phyloP scores from a whole-genome alignment of 2,113 vertebrate genomes.

The Hypocryptadius cinnamomeus region DNA sequence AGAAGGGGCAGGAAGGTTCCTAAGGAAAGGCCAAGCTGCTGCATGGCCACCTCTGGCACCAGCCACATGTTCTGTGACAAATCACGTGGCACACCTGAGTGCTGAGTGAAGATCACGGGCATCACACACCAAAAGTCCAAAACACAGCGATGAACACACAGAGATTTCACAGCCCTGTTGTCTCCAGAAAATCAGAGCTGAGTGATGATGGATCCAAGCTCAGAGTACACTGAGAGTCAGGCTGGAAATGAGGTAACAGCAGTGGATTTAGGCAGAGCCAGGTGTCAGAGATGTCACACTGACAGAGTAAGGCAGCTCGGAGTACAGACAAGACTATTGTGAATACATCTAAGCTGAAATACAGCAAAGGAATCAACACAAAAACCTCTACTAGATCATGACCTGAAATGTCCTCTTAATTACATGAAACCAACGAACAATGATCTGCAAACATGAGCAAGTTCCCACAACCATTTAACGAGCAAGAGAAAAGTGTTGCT shows the following conservation, averaged over 20 bases:
- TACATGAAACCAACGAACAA: not conserved
- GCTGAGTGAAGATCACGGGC: accelerated
- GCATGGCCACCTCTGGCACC: not conserved
- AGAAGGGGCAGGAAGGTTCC: not conserved
- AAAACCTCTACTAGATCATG: not conserved
- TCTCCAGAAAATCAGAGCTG: not conserved
- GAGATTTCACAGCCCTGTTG: not conserved
- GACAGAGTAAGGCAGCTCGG: not conserved
- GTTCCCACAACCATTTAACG: not conserved
- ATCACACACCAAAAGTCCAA: not conserved
- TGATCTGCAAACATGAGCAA: not conserved
- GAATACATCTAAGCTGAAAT: accelerated
- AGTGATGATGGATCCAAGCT: not conserved
- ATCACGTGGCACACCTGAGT: accelerated
- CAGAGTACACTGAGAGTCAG: not conserved
- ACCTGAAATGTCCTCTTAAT: not conserved
- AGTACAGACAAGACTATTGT: not conserved
- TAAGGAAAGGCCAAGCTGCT: not conserved
- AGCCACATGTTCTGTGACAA: not conserved
- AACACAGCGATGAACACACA: accelerated
- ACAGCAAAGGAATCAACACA: not conserved
- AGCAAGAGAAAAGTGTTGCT: not conserved
- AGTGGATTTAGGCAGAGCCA: not conserved
- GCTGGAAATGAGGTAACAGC: not conserved
- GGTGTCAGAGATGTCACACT: not conserved